Conservation (phyloP, 1,140 invertebrate genomes). For the Chrysomallon squamiferum region DNA sequence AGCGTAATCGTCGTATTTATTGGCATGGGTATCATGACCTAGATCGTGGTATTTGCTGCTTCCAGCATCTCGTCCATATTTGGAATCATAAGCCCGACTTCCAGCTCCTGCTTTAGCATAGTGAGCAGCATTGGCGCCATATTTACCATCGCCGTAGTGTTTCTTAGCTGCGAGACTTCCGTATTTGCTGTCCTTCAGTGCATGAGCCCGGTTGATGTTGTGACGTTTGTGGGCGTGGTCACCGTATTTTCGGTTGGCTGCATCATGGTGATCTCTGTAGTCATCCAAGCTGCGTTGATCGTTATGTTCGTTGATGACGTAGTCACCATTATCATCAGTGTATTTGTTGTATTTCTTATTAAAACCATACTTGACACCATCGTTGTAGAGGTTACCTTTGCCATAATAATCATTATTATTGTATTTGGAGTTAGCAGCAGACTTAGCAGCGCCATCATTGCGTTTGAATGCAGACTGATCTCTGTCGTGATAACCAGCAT, state of each 20-base stretch:
- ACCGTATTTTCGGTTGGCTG: background rate
- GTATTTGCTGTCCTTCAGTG: slow-evolving; percentile 8
- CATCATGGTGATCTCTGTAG: slow-evolving; percentile 1
- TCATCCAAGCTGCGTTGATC: slow-evolving; percentile 1
- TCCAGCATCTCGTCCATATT: background rate
- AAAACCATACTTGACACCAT: slow-evolving; percentile 6
- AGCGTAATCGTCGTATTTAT: slow-evolving; percentile 4
- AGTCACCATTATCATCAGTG: slow-evolving; percentile 3
- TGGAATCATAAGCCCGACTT: background rate
- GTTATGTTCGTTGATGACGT: background rate
- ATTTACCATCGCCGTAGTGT: slow-evolving; percentile 1
- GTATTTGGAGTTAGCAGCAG: slow-evolving; percentile 7
- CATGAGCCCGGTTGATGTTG: background rate
- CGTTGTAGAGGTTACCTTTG: background rate
- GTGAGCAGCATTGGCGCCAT: background rate
- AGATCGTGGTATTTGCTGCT: background rate
- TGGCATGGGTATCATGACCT: background rate
- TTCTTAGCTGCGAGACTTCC: background rate
- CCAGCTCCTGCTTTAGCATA: background rate
- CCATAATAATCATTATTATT: slow-evolving; percentile 1
- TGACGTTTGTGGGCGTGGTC: slow-evolving; percentile 1
- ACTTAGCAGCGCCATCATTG: slow-evolving; percentile 2
- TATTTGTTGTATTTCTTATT: slow-evolving; percentile 12
- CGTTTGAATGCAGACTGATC: background rate
- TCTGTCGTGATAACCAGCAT: background rate